Conservation (phyloP, 2,113 vertebrate genomes). For the Psilopsiagon aymara region DNA sequence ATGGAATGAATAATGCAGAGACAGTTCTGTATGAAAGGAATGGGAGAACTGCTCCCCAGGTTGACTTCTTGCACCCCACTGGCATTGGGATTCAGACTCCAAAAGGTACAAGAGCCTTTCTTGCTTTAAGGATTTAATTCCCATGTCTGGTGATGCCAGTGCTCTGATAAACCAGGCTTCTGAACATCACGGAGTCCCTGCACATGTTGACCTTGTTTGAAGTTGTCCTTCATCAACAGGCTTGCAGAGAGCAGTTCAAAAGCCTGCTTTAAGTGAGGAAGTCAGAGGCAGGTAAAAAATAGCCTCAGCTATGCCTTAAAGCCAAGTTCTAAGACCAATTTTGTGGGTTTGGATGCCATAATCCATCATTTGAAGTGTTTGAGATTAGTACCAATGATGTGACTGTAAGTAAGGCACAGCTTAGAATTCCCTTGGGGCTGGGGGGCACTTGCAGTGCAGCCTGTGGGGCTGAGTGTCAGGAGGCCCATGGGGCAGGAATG, state of each 20-base stretch:
- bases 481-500: not conserved
- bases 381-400: not conserved
- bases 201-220: constrained; percentile 30
- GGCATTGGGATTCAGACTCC: not conserved
- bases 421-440: not conserved
- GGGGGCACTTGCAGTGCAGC: not conserved
- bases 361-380: constrained; percentile 1
- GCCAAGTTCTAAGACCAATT: not conserved
- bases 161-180: constrained; percentile 19
- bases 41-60: not conserved
- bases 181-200: constrained; percentile 7
- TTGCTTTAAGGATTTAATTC: constrained; percentile 19
- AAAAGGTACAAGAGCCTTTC: not conserved
- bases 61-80: not conserved
- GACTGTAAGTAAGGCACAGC: not conserved
- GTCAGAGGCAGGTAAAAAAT: not conserved
- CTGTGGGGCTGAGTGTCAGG: not conserved
- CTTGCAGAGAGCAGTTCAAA: constrained; percentile 13
- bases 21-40: not conserved
- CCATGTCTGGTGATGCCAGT: not conserved
- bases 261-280: not conserved
- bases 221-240: not conserved
- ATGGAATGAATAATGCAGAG: not conserved
- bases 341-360: not conserved
- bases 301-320: not conserved